Conservation (phyloP, 2,797 vertebrate genomes). For the Pseudocheirus occidentalis region DNA sequence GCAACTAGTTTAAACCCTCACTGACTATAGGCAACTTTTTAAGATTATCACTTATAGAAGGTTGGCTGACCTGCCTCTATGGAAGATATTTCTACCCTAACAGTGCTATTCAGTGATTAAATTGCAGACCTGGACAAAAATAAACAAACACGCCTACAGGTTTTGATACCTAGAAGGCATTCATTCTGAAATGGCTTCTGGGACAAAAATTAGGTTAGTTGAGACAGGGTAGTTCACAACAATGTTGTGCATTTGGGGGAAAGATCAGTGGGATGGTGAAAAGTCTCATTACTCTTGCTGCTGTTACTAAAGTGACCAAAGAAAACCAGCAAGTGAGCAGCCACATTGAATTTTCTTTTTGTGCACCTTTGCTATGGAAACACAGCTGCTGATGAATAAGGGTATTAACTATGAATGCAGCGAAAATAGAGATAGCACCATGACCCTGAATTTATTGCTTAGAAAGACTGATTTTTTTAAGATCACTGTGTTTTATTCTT, state of each 20-base stretch:
- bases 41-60: neutral
- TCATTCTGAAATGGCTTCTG: neutral
- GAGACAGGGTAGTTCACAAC: neutral
- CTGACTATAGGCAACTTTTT: neutral
- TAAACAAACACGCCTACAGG: neutral
- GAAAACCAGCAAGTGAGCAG: neutral
- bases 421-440: neutral
- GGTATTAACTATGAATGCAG: slow-evolving; percentile 21
- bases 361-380: neutral
- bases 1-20: neutral
- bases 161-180: neutral
- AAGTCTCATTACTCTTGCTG: neutral
- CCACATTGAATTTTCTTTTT: slow-evolving; percentile 5
- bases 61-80: neutral
- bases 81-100: neutral
- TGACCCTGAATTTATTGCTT: neutral
- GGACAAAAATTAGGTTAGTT: neutral
- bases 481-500: neutral
- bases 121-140: neutral
- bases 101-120: neutral
- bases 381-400: slow-evolving; percentile 25
- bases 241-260: neutral
- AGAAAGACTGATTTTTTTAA: neutral
- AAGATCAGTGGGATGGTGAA: neutral
- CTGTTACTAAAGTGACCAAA: neutral